Evolutionary conservation across 2,113 vertebrate genomes (phyloP).

Genomic region (Coreoperca whiteheadi): DNA sequence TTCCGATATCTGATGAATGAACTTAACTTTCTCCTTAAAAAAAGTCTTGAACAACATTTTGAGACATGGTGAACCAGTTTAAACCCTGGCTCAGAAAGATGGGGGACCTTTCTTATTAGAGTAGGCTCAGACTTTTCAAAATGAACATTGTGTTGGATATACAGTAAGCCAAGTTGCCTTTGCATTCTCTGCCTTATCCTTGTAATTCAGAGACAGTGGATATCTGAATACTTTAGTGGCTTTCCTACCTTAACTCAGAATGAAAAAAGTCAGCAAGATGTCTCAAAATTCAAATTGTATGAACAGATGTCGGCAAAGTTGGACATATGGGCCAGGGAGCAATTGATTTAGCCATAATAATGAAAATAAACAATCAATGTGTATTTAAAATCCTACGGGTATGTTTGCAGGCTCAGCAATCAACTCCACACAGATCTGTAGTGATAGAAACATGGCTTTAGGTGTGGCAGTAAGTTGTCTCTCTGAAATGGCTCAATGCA

Average conservation of each 20-base stretch:
- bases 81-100: background rate
- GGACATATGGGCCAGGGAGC: background rate
- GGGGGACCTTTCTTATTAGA: background rate
- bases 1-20: conserved; percentile 17
- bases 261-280: background rate
- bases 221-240: background rate
- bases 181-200: background rate
- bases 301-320: background rate
- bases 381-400: background rate
- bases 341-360: background rate
- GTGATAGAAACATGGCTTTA: background rate
- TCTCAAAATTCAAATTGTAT: background rate
- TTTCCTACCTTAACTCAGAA: background rate
- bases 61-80: background rate
- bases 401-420: background rate
- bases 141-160: background rate
- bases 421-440: background rate
- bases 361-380: background rate
- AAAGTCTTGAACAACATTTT: conserved; percentile 30
- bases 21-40: conserved; percentile 14
- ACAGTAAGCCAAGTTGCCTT: background rate
- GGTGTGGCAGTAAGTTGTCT: background rate
- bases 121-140: background rate
- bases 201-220: background rate
- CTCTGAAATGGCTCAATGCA: background rate